These are phyloP conservation scores for Sitta europaea DNA, from an alignment of 2,113 vertebrate species.

Conservation along the genomic window DNA sequence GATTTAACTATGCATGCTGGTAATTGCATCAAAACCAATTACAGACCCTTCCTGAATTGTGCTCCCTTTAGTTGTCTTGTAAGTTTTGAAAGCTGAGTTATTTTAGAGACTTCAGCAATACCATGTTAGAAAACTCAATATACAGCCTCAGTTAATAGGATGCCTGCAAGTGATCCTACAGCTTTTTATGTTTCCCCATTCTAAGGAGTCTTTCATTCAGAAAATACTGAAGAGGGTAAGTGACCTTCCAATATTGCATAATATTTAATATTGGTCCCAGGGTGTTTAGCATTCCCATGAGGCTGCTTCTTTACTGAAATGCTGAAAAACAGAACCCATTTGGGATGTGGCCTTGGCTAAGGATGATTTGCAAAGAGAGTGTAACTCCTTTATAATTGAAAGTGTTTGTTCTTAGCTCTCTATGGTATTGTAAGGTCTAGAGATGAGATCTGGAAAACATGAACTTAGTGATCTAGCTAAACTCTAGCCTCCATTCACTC, in stretches of 20 bases:
- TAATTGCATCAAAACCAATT: constrained; percentile 8
- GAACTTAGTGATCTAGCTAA: not conserved
- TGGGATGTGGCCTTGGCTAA: not conserved
- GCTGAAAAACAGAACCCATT: not conserved
- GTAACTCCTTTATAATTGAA: not conserved
- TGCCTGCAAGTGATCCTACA: not conserved
- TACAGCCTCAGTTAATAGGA: not conserved
- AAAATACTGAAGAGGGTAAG: not conserved
- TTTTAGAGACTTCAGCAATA: not conserved
- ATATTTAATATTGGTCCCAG: not conserved
- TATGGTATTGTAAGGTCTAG: not conserved
- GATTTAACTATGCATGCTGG: not conserved
- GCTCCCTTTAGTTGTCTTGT: not conserved
- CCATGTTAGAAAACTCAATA: not conserved
- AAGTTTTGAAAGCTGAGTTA: not conserved
- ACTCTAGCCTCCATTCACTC: not conserved
- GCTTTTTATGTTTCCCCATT: not conserved
- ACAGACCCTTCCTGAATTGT: not conserved
- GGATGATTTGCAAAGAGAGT: not conserved
- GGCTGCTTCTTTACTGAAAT: not conserved
- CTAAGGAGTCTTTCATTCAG: not conserved
- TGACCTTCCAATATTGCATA: not conserved
- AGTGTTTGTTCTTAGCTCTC: not conserved
- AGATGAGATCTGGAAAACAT: not conserved
- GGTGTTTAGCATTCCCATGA: not conserved